A percentile compares a stretch with the other conserved stretches of the same genome.
Conservation (phyloP, 2,888 invertebrate species). For the Stictocephala bisonia region DNA sequence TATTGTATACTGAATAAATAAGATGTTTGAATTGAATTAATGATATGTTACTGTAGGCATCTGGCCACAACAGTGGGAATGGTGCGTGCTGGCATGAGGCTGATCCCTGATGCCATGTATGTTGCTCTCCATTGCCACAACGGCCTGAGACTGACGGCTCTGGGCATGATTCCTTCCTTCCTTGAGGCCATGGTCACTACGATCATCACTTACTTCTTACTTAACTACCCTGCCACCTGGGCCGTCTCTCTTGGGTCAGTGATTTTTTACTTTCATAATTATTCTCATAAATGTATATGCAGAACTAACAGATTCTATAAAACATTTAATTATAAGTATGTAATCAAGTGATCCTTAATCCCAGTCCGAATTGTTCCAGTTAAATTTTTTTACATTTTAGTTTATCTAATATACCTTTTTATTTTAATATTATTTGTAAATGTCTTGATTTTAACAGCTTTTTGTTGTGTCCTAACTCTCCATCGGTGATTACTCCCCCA, state of each 20-base stretch:
- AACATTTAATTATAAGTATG: no score
- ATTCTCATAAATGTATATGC: background rate
- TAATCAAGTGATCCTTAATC: no score
- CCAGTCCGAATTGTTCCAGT: no score
- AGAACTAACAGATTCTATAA: no score
- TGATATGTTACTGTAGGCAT: conserved; percentile 5
- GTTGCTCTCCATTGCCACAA: conserved; percentile 29
- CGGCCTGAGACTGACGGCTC: conserved; percentile 63
- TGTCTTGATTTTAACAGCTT: conserved; percentile 64
- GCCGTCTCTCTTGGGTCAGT: conserved; percentile 61
- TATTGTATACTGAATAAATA: no score
- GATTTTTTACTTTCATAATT: background rate
- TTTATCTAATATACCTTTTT: no score
- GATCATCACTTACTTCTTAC: conserved; percentile 62
- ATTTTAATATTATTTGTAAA: background rate
- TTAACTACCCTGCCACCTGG: conserved; percentile 67
- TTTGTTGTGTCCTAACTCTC: conserved; percentile 76
- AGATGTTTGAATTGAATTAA: no score
- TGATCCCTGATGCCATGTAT: conserved; percentile 67
- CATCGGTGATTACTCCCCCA: conserved; percentile 79
- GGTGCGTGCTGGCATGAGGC: conserved; percentile 64
- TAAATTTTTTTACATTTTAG: no score
- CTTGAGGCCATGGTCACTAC: conserved; percentile 64
- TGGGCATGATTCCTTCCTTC: conserved; percentile 67
- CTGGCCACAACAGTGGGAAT: conserved; percentile 21